phyloP scores from a whole-genome alignment of 2,113 vertebrate species.

The Psophia crepitans region DNA sequence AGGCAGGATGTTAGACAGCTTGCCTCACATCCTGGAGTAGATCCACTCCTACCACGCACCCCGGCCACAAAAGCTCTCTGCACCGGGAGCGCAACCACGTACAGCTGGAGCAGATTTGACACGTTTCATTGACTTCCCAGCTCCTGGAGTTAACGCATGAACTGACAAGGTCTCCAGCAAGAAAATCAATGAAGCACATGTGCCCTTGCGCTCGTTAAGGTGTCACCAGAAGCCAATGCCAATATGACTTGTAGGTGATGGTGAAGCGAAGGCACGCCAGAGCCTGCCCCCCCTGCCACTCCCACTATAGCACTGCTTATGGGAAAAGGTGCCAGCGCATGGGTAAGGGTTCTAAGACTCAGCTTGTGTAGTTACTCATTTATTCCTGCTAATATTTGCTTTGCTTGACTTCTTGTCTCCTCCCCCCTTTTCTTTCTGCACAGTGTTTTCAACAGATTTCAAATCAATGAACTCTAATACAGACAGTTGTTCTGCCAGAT shows the following conservation, averaged over 20 bases:
- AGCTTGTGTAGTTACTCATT: not conserved
- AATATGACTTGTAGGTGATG: not conserved
- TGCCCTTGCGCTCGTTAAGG: not conserved
- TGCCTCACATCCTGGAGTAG: not conserved
- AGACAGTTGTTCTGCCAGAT: not conserved
- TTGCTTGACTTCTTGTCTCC: not conserved
- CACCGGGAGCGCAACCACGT: not conserved
- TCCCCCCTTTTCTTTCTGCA: not conserved
- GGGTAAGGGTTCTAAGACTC: not conserved
- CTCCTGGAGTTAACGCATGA: not conserved
- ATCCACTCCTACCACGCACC: not conserved
- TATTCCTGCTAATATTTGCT: not conserved
- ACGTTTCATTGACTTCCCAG: not conserved
- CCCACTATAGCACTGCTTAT: not conserved
- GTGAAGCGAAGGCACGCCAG: accelerated
- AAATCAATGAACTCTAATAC: not conserved
- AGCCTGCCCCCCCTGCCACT: not conserved
- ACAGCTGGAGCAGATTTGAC: not conserved
- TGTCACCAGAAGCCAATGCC: not conserved
- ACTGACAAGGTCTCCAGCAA: not conserved
- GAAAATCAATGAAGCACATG: not conserved
- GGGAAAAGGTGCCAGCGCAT: not conserved
- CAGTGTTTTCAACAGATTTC: not conserved
- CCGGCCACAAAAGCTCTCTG: not conserved
- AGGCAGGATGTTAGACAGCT: not conserved